A percentile compares a stretch with the other conserved stretches of the same genome.
Evolutionary conservation across 2,888 invertebrate genomes (phyloP).

Genomic region (Anarsia innoxiella): DNA sequence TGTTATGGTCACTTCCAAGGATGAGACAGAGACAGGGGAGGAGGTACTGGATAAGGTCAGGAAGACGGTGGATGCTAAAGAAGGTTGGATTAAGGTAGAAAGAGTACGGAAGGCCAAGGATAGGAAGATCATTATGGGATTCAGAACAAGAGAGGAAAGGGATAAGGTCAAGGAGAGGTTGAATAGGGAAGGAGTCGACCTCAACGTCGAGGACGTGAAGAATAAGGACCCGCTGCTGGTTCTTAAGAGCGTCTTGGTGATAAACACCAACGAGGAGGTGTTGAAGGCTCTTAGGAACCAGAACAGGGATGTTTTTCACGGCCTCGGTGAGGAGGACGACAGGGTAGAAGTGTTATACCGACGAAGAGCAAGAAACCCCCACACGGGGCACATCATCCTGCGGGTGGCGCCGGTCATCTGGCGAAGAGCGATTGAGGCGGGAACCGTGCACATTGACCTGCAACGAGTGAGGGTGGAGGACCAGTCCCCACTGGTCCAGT

Average conservation of each 20-base stretch:
- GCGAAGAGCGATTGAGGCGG: not conserved
- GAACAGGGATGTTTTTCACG: conserved; percentile 5
- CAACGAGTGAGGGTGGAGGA: conserved; percentile 7
- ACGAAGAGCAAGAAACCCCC: conserved; percentile 7
- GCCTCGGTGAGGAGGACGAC: not conserved
- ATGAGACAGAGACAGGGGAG: conserved; percentile 3
- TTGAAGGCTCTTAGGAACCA: conserved; percentile 8
- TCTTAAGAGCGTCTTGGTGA: conserved; percentile 3
- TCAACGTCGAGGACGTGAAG: conserved; percentile 9
- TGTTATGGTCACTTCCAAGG: too few relatives aligned
- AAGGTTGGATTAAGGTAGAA: conserved; percentile 1
- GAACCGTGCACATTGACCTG: conserved; percentile 1
- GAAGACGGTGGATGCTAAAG: conserved; percentile 3
- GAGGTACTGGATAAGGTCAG: conserved; percentile 4
- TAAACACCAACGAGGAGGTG: conserved; percentile 8
- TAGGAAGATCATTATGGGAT: conserved; percentile 2
- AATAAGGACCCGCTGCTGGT: conserved; percentile 14
- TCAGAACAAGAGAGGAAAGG: not conserved
- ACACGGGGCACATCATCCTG: not conserved
- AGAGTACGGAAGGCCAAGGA: conserved; percentile 4
- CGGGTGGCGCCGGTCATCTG: conserved; percentile 2
- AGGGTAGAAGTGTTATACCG: conserved; percentile 3
- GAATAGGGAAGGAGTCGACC: not conserved
- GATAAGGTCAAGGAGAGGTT: conserved; percentile 9
- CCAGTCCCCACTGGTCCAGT: conserved; percentile 10